These are phyloP conservation scores for Adelosebastes latens DNA, from an alignment of 2,797 vertebrate species.

Conservation along the genomic window DNA sequence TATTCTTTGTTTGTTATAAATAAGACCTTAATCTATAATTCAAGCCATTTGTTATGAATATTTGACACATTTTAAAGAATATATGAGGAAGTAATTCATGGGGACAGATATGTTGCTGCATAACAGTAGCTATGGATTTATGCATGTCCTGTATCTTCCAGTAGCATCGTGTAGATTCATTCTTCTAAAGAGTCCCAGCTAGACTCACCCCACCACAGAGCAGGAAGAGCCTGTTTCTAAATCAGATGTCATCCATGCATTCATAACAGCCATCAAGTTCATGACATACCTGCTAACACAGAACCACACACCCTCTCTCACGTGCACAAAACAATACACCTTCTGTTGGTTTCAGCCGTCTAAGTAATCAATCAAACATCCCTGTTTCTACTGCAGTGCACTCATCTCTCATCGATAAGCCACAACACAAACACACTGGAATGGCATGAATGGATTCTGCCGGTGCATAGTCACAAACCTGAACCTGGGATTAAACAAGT, in stretches of 20 bases:
- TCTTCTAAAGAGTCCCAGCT: background rate
- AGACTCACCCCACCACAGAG: background rate
- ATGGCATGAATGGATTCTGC: background rate
- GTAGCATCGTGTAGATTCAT: background rate
- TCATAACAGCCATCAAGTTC: background rate
- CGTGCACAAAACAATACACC: fast-evolving
- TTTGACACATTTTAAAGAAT: no score
- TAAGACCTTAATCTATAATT: no score
- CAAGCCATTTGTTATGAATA: no score
- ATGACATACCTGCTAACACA: background rate
- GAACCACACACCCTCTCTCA: background rate
- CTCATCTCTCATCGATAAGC: background rate
- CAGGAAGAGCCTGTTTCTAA: conserved; percentile 37
- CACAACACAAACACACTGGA: background rate
- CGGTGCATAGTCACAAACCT: background rate
- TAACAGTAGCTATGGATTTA: no score
- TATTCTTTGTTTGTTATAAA: no score
- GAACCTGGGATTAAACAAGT: background rate
- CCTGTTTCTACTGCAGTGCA: background rate
- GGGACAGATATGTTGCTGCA: no score
- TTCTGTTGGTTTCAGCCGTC: background rate
- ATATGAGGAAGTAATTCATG: no score
- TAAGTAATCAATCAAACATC: background rate
- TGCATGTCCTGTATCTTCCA: background rate
- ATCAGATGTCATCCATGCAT: background rate